These are phyloP conservation scores for Xenopus borealis DNA, from an alignment of 2,113 vertebrate species.

Conservation along the genomic window DNA sequence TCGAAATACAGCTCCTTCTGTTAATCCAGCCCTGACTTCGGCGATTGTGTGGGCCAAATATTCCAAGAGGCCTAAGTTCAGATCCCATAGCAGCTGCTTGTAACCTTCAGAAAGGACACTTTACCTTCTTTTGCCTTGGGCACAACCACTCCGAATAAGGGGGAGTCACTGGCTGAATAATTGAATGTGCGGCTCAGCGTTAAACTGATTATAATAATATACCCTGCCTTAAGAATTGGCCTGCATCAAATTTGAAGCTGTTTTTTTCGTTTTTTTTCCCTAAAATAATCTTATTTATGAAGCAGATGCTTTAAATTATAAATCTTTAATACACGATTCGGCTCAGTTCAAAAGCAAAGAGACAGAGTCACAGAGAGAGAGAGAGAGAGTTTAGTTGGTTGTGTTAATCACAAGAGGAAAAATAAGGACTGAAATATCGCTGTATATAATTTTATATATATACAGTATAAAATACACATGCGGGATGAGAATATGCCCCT, in stretches of 20 bases:
- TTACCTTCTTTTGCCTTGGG: neutral
- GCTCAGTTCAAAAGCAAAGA: no score
- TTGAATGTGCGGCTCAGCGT: neutral
- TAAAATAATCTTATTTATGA: neutral
- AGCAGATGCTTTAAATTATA: neutral
- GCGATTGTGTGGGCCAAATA: no score
- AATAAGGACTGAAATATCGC: no score
- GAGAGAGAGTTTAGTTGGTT: no score
- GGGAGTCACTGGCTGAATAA: neutral
- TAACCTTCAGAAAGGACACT: neutral
- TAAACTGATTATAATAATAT: conserved; percentile 3
- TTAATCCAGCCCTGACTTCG: no score
- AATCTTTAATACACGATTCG: neutral
- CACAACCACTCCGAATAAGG: neutral
- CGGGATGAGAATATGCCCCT: conserved; percentile 1
- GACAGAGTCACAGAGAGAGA: no score
- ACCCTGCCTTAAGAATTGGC: neutral
- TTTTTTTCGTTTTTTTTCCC: neutral
- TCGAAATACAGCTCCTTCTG: no score
- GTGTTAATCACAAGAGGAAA: no score
- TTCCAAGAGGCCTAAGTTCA: conserved; percentile 3
- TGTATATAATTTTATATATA: no score
- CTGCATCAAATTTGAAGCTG: neutral
- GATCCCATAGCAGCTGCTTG: neutral
- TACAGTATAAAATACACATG: no score